Base-by-base conservation (phyloP, 2,888 invertebrate genomes). In the Notodonta dromedarius region DNA sequence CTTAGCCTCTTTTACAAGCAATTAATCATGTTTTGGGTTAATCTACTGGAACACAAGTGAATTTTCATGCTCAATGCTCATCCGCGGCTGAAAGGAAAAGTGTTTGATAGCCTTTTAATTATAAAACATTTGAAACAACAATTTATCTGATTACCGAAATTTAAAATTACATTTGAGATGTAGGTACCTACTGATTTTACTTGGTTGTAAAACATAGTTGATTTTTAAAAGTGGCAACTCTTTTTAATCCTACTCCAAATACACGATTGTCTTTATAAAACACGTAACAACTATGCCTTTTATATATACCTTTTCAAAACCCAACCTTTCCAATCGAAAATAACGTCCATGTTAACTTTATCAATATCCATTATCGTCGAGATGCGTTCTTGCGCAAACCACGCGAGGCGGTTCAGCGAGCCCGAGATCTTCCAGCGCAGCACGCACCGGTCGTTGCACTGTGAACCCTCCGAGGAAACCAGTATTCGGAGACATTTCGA, bases 401-500 rank as follows among this genome's bases (percentile, higher is more conserved):
- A 5, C 13, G 6, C 46, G 0, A 5, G n/a, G 50, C 24, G 50
- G 16, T 50, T 1, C 50, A 16, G 14, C 50, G 9, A 2, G 16
- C 14, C n/a, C 50, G 50, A 7, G 16, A 16, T 7, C 50, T 16
- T 8, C 9, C 50, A 16, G 16, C 16, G 16, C 16, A 3, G 16
- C 50, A 16, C 14, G 56, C 35, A 48, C 6, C 53, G 74, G 67
- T 76, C 74, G 66, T 61, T 46, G 76, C 52, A 63, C 76, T 59
- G 58, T 56, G 59, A 56, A 53, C 62, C 55, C 56, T 35, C 62
- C 40, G 60, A 61, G 44, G 51, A 58, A 63, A 71, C 60, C 62
- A 57, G 65, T 70, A 66, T 71, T 73, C 65, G 60, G 63, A 67
- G 71, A 65, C 62, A 73, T 73, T 71, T 67, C 44, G 57, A 71